These are phyloP conservation scores for Trilocha varians DNA, from an alignment of 2,888 invertebrate species.

Conservation along the genomic window DNA sequence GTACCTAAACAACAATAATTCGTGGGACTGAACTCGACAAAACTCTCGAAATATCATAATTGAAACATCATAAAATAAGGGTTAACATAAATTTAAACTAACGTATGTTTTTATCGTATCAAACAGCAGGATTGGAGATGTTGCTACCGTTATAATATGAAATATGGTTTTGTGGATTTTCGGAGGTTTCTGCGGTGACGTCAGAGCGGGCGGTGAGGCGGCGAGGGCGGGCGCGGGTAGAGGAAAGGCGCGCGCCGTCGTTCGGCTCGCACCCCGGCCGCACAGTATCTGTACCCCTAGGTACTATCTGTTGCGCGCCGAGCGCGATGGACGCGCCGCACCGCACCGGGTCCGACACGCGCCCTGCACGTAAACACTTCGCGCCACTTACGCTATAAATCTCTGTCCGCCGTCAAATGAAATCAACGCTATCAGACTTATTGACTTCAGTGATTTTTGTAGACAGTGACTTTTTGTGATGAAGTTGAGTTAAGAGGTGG, in stretches of 20 bases:
- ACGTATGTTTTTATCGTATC: conserved; percentile 1
- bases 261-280: conserved; percentile 25
- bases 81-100: not conserved
- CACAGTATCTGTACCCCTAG: conserved; percentile 36
- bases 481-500: conserved; percentile 29
- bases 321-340: conserved; percentile 52
- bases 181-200: conserved; percentile 59
- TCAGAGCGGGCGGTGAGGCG: conserved; percentile 37
- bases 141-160: conserved; percentile 38
- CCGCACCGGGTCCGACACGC: conserved; percentile 24
- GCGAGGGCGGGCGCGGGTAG: conserved; percentile 24
- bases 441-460: conserved; percentile 29
- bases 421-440: conserved; percentile 16
- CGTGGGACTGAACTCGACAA: too few species aligned
- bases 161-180: conserved; percentile 44
- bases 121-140: not conserved
- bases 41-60: too few species aligned
- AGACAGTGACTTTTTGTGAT: conserved; percentile 25
- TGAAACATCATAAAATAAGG: too few species aligned
- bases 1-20: too few species aligned
- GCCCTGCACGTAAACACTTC: conserved; percentile 50
- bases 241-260: conserved; percentile 43
- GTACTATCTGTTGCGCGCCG: conserved; percentile 62
- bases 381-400: conserved; percentile 24
- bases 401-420: conserved; percentile 19